These are phyloP conservation scores for Eristalis arbustorum DNA, from an alignment of 2,888 invertebrate genomes.

Conservation along the genomic window DNA sequence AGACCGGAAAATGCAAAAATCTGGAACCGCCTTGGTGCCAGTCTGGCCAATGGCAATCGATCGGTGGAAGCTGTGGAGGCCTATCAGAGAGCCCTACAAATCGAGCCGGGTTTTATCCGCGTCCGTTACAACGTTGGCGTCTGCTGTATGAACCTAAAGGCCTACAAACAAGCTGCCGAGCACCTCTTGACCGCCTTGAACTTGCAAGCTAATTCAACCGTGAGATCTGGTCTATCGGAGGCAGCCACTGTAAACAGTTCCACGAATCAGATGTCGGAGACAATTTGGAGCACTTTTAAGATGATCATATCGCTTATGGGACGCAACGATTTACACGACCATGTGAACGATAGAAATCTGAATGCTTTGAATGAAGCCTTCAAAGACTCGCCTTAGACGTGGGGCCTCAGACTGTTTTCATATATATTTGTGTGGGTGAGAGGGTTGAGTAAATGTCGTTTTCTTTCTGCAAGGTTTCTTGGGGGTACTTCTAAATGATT, in stretches of 20 bases:
- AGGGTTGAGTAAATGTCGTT: not conserved
- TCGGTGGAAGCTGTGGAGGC: conserved; percentile 98
- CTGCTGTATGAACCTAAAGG: conserved; percentile 96
- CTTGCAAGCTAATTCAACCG: conserved; percentile 87
- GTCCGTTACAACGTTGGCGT: conserved; percentile 99
- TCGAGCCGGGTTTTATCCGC: conserved; percentile 97
- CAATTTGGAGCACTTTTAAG: conserved; percentile 95
- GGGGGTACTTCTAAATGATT: conserved; percentile 3
- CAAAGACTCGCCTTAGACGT: conserved; percentile 72
- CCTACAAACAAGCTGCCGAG: conserved; percentile 96
- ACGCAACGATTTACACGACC: conserved; percentile 83
- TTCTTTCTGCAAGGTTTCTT: not conserved
- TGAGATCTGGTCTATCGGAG: conserved; percentile 82
- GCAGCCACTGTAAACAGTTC: conserved; percentile 77
- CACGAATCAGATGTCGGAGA: conserved; percentile 88
- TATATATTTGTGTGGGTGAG: not conserved
- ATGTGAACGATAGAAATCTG: conserved; percentile 84
- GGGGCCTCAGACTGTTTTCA: not conserved
- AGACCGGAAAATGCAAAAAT: conserved; percentile 89
- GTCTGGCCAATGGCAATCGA: conserved; percentile 95
- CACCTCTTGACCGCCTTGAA: conserved; percentile 96
- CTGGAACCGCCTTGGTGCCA: conserved; percentile 99
- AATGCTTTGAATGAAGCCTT: conserved; percentile 83
- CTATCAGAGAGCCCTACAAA: conserved; percentile 93
- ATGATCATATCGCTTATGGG: conserved; percentile 93